phyloP scores from a whole-genome alignment of 2,888 invertebrate genomes.

The Sceliomorpha sp. region DNA sequence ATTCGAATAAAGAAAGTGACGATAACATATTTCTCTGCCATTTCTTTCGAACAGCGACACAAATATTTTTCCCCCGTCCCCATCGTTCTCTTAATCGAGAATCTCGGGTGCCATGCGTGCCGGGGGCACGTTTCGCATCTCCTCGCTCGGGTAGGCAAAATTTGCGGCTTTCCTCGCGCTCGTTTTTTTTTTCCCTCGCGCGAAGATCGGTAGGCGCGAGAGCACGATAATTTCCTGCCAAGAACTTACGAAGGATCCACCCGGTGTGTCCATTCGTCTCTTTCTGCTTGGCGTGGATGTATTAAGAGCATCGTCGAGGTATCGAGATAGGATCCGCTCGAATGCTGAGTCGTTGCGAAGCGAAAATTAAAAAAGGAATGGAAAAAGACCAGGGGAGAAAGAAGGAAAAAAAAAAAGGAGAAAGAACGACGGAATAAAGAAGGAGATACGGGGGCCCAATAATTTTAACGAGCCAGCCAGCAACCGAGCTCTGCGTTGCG shows the following conservation, averaged over 20 bases:
- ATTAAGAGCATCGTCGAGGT: constrained; percentile 57
- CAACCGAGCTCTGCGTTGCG: constrained; percentile 37
- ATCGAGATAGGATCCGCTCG: constrained; percentile 57
- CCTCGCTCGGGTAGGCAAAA: constrained; percentile 25
- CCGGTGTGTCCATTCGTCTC: constrained; percentile 36
- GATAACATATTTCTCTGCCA: too few relatives aligned
- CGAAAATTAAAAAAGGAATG: constrained; percentile 39
- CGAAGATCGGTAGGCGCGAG: constrained; percentile 51
- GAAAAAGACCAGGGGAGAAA: constrained; percentile 4
- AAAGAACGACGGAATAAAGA: constrained; percentile 46
- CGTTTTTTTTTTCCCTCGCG: constrained; percentile 17
- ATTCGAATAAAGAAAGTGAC: not conserved
- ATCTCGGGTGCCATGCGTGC: constrained; percentile 1
- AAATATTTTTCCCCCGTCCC: too few relatives aligned
- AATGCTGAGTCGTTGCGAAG: constrained; percentile 24
- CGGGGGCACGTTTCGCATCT: not conserved
- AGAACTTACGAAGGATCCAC: constrained; percentile 47
- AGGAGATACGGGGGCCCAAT: constrained; percentile 65
- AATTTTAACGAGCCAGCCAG: constrained; percentile 74
- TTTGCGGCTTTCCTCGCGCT: constrained; percentile 20
- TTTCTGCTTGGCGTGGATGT: constrained; percentile 39
- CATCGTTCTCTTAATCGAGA: not conserved
- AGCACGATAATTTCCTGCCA: constrained; percentile 56
- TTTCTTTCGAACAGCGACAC: too few relatives aligned
- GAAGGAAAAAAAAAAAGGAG: too few relatives aligned